Evolutionary conservation across 2,113 vertebrate species (phyloP).

Genomic region (Notechis scutatus): DNA sequence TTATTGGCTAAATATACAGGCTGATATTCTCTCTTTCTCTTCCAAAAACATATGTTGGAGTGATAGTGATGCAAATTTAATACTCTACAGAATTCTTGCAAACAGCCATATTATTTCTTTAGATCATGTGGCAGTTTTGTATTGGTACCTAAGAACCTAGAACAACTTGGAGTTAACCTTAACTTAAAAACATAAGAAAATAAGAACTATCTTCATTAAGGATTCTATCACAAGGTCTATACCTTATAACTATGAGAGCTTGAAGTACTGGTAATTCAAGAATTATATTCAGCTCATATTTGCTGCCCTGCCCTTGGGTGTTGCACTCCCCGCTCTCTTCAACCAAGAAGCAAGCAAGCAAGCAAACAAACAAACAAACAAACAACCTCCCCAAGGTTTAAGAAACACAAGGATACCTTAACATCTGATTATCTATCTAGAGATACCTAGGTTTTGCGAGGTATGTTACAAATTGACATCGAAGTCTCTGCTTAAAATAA

Average conservation of each 20-base stretch:
- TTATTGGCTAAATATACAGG: too few species aligned
- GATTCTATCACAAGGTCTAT: neutral
- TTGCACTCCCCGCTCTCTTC: neutral
- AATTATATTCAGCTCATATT: neutral
- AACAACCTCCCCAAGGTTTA: neutral
- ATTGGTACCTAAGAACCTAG: neutral
- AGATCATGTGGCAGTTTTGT: neutral
- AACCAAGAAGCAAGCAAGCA: neutral
- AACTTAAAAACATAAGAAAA: neutral
- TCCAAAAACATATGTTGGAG: neutral
- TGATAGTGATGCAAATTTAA: neutral
- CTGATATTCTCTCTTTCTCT: neutral
- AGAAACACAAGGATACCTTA: neutral
- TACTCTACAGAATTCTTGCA: neutral
- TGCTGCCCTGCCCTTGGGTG: neutral
- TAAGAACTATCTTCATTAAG: neutral
- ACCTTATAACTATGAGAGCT: neutral
- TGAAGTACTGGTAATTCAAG: neutral
- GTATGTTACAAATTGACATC: neutral
- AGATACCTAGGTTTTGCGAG: neutral
- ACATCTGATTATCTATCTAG: neutral
- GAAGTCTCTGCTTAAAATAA: neutral
- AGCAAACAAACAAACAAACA: neutral
- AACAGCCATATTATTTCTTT: neutral
- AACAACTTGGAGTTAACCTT: neutral